phyloP scores from a whole-genome alignment of 2,113 vertebrate species.

The Sorex fumeus region DNA sequence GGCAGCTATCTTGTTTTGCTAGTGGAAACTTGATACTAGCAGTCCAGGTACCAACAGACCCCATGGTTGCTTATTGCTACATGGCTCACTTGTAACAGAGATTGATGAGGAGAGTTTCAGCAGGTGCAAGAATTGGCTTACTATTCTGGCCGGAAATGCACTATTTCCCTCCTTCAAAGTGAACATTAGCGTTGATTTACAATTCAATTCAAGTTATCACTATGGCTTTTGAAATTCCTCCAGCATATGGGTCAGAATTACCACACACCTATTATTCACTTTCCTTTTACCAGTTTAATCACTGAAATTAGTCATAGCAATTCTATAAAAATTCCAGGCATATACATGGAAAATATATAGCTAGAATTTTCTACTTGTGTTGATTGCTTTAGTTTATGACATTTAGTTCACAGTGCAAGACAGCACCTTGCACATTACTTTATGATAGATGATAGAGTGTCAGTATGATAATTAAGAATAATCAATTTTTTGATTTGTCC shows the following conservation, averaged over 20 bases:
- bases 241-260: neutral
- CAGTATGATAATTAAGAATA: constrained; percentile 40
- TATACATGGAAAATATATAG: neutral
- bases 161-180: constrained; percentile 8
- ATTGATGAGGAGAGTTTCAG: constrained; percentile 26
- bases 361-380: neutral
- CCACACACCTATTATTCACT: neutral
- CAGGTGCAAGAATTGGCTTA: constrained; percentile 31
- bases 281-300: constrained; percentile 28
- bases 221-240: constrained; percentile 9
- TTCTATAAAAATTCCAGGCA: neutral
- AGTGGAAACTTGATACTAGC: neutral
- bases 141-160: constrained; percentile 28
- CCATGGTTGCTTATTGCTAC: constrained; percentile 11
- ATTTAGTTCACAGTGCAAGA: constrained; percentile 16
- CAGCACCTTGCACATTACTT: neutral
- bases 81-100: neutral
- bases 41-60: neutral
- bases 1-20: neutral
- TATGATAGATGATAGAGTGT: constrained; percentile 53
- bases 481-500: constrained; percentile 56
- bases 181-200: constrained; percentile 39
- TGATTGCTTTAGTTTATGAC: constrained; percentile 51
- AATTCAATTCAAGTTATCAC: constrained; percentile 42
- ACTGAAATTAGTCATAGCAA: neutral